These are phyloP conservation scores for Cepaea nemoralis DNA, from an alignment of 1,140 invertebrate genomes.

Conservation along the genomic window DNA sequence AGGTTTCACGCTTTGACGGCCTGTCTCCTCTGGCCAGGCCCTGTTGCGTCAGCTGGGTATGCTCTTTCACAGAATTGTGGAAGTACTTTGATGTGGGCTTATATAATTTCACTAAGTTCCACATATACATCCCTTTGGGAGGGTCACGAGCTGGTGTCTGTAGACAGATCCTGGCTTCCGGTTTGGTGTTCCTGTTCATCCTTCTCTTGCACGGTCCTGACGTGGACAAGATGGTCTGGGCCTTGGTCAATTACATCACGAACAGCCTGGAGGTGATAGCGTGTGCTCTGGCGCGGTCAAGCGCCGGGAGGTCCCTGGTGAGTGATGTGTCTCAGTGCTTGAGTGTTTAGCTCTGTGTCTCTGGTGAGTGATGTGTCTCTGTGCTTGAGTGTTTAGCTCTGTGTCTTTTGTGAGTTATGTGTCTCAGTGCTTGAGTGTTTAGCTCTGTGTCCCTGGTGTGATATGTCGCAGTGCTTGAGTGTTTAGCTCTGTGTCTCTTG, in stretches of 20 bases:
- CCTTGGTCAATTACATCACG: constrained; percentile 80
- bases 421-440: too few relatives aligned
- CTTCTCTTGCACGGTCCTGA: constrained; percentile 92
- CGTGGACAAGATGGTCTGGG: constrained; percentile 86
- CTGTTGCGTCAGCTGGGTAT: constrained; percentile 88
- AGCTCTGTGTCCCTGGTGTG: too few relatives aligned
- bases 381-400: too few relatives aligned
- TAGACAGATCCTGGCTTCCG: constrained; percentile 81
- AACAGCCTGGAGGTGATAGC: not conserved
- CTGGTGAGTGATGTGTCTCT: too few relatives aligned
- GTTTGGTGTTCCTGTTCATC: constrained; percentile 87
- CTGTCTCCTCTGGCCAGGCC: constrained; percentile 84
- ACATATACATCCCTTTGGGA: constrained; percentile 85
- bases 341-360: too few relatives aligned
- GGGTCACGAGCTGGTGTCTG: constrained; percentile 71
- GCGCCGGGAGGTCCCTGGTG: too few relatives aligned
- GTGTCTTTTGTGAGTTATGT: too few relatives aligned
- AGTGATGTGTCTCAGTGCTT: too few relatives aligned
- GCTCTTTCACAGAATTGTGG: constrained; percentile 97
- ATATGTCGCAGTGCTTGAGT: too few relatives aligned
- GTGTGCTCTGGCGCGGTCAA: not conserved
- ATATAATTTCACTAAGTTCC: constrained; percentile 67
- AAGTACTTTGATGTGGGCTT: constrained; percentile 68
- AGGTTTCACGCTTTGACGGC: constrained; percentile 83
- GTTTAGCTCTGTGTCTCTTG: too few relatives aligned